Evolutionary conservation across 2,113 vertebrate genomes (phyloP).

Genomic region (Phalacrocorax aristotelis): DNA sequence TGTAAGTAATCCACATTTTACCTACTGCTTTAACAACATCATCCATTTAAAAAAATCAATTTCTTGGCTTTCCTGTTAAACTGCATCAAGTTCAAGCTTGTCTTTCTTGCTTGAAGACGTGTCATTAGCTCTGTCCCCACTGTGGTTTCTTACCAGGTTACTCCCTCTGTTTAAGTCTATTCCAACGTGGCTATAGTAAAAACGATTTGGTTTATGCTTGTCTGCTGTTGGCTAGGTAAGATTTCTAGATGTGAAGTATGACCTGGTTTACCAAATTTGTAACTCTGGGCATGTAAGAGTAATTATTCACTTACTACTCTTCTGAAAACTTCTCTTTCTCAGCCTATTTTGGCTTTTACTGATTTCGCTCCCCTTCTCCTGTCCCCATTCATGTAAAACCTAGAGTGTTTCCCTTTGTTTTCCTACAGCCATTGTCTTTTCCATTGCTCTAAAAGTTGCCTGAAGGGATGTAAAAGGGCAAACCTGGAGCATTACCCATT

Average conservation of each 20-base stretch:
- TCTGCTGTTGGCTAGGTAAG: slow-evolving; percentile 5
- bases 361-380: neutral
- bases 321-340: neutral
- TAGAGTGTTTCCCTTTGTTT: neutral
- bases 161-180: slow-evolving; percentile 7
- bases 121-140: slow-evolving; percentile 47
- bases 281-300: neutral
- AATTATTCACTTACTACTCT: neutral
- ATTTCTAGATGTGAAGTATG: neutral
- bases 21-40: neutral
- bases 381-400: neutral
- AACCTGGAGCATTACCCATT: neutral
- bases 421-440: neutral
- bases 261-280: neutral
- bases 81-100: slow-evolving; percentile 50
- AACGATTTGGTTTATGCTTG: neutral
- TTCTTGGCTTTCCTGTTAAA: slow-evolving; percentile 41
- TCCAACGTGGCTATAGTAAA: neutral
- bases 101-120: slow-evolving; percentile 19
- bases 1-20: neutral
- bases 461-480: neutral
- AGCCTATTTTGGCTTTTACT: neutral
- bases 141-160: slow-evolving; percentile 10
- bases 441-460: neutral
- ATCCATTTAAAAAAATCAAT: neutral